These are phyloP conservation scores for Eolophus roseicapilla DNA, from an alignment of 2,113 vertebrate species.

Conservation along the genomic window DNA sequence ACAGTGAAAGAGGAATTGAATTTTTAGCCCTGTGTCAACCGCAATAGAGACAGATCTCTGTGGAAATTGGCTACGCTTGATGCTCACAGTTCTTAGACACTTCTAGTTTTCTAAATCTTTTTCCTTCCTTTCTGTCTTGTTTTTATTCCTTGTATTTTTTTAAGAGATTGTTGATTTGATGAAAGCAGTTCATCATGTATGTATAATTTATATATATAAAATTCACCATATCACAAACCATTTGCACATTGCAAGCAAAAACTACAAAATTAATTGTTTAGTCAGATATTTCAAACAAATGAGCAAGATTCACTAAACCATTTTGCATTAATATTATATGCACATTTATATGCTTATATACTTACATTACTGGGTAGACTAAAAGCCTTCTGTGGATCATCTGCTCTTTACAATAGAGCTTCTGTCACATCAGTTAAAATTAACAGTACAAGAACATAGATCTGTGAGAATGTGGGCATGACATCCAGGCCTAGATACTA, in stretches of 20 bases:
- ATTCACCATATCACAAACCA: background rate
- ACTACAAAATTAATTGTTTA: background rate
- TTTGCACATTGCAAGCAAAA: background rate
- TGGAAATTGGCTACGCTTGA: background rate
- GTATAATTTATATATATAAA: background rate
- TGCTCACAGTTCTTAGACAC: background rate
- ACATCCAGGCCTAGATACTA: background rate
- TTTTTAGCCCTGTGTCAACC: background rate
- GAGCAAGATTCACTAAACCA: background rate
- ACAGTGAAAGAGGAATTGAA: background rate
- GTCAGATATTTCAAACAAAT: background rate
- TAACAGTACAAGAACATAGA: background rate
- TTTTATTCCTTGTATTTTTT: background rate
- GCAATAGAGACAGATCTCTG: background rate
- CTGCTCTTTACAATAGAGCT: too few species aligned
- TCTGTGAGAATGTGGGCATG: background rate
- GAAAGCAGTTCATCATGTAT: background rate
- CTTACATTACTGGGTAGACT: background rate
- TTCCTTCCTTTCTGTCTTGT: background rate
- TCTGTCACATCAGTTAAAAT: background rate
- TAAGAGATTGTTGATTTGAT: background rate
- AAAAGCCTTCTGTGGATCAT: background rate
- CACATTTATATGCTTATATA: rapidly evolving
- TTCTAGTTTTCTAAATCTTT: background rate
- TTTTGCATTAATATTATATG: background rate